phyloP scores from a whole-genome alignment of 2,888 invertebrate genomes.

The Dicyrtoma fusca region DNA sequence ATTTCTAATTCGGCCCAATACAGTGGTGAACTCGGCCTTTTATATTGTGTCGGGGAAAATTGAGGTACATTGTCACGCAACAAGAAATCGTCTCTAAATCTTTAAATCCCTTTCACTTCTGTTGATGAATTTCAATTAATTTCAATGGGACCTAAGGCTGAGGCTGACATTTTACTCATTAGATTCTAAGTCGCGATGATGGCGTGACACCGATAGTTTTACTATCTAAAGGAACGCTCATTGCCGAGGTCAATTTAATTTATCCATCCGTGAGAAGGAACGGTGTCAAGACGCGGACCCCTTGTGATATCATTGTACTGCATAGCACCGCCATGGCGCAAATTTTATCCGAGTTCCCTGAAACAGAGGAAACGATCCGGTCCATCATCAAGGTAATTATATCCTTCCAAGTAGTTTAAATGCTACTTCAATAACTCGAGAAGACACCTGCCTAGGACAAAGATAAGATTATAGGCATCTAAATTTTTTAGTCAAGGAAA shows the following conservation, averaged over 20 bases:
- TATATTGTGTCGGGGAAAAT: constrained; percentile 37
- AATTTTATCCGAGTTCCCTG: constrained; percentile 12
- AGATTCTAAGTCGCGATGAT: constrained; percentile 37
- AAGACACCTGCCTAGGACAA: too few species aligned
- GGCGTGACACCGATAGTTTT: constrained; percentile 24
- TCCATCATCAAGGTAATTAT: constrained; percentile 37
- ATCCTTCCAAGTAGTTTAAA: too few species aligned
- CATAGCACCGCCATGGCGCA: not conserved
- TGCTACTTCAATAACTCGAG: too few species aligned
- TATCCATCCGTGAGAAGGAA: constrained; percentile 29
- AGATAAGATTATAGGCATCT: not conserved
- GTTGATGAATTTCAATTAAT: too few species aligned
- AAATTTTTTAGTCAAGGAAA: not conserved
- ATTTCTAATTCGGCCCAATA: constrained; percentile 40
- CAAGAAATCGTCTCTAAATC: too few species aligned
- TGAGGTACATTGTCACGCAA: constrained; percentile 31
- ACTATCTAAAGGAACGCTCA: constrained; percentile 35
- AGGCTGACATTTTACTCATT: too few species aligned
- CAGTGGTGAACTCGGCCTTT: constrained; percentile 25
- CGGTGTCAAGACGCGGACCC: constrained; percentile 41
- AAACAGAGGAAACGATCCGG: constrained; percentile 11
- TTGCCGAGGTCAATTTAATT: constrained; percentile 36
- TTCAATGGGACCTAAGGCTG: too few species aligned
- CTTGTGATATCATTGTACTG: constrained; percentile 37
- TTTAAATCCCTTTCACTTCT: too few species aligned